Base-by-base conservation (phyloP, 2,113 vertebrate genomes). In the Indicator indicator region DNA sequence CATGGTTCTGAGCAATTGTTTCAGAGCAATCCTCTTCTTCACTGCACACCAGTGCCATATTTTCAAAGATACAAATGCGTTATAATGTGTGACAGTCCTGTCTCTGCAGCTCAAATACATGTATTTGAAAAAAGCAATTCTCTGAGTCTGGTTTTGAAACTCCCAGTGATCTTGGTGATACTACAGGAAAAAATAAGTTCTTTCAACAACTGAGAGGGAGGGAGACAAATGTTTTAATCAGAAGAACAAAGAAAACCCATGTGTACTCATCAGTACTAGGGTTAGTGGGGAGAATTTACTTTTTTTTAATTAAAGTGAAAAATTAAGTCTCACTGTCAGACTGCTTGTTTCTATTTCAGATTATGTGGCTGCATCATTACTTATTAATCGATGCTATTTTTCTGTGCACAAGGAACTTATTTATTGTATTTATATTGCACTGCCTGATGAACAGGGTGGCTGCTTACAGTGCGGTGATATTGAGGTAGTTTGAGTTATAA, bases 251-350 rank as follows among this genome's bases (percentile, higher is more conserved):
- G 63, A 50, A 65, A 72, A 50, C 58, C 20, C 24, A 11, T n/a
- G 15, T 64, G 23, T 72, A 42, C 16, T 27, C 16, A 3, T 92
- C 56, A 60, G n/a, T 70, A 64, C 60, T 62, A 64, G 33, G 40
- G 65, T 56, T 83, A 83, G 65, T 83, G 50, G 24, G 48, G 32
- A 75, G n/a, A 82, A 88, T 91, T 83, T 92, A 86, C 79, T 59
- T 67, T 89, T 93, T 96, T 94, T 92, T 91, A 95, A 95, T 97
- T 87, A 91, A 96, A 93, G 54, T 93, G 91, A 94, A 95, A 95
- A 94, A 55, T 77, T 82, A 94, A 91, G 55, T 69, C 89, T 80
- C 26, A 5, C 79, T 50, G 17, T 81, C 94, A 77, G 68, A 83
- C 69, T 11, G 24, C 72, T 94, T 90, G 89, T 55, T 93, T 88